phyloP scores from a whole-genome alignment of 2,113 vertebrate genomes.

The Furnarius figulus region DNA sequence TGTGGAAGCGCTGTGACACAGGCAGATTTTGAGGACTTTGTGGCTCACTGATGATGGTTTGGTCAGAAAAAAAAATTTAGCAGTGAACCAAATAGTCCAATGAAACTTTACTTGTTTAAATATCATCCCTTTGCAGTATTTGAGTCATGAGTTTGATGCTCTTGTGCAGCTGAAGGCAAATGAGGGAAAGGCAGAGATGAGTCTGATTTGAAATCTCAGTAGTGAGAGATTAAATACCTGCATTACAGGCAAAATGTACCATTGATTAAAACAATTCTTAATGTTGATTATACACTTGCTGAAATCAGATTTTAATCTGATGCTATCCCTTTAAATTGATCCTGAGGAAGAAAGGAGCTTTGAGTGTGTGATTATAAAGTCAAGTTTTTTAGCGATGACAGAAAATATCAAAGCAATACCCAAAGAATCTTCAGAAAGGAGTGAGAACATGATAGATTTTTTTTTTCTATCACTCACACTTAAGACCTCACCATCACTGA shows the following conservation, averaged over 20 bases:
- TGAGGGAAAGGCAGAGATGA: background rate
- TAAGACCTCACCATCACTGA: background rate
- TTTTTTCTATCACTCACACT: background rate
- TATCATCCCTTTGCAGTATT: background rate
- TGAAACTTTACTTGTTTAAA: background rate
- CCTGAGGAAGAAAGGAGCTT: background rate
- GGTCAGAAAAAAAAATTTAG: background rate
- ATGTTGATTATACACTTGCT: background rate
- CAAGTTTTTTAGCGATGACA: background rate
- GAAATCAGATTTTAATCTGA: background rate
- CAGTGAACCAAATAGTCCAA: background rate
- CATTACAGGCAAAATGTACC: background rate
- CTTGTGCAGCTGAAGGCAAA: background rate
- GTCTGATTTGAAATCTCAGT: background rate
- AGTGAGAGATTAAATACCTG: background rate
- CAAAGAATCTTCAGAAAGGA: background rate
- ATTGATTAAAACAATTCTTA: conserved; percentile 26
- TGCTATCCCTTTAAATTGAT: conserved; percentile 2
- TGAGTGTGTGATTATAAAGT: background rate
- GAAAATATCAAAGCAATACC: background rate
- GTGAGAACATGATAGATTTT: background rate
- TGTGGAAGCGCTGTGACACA: fast-evolving
- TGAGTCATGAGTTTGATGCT: background rate
- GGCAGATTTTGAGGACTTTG: background rate
- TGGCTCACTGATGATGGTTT: background rate